Percentiles rank a stretch among this genome's conserved stretches.
Evolutionary conservation across 1,140 invertebrate species (phyloP).

Genomic region (Monochamus saltuarius): DNA sequence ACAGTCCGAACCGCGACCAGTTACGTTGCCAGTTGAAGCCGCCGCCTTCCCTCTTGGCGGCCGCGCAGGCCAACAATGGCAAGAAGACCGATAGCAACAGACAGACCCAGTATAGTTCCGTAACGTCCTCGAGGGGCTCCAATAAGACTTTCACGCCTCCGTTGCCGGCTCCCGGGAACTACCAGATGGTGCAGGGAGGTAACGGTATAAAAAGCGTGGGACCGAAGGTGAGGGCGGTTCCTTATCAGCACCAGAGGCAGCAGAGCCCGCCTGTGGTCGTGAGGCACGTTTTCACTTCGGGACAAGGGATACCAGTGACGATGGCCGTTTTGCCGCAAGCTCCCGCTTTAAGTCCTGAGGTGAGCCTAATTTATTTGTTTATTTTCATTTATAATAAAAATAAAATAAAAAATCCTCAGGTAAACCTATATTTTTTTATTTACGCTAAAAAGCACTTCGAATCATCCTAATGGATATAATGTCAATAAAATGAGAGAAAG

Average conservation of each 20-base stretch:
- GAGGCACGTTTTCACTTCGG: conserved; percentile 59
- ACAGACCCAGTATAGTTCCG: conserved; percentile 40
- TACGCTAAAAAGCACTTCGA: too few relatives aligned
- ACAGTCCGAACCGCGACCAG: conserved; percentile 85
- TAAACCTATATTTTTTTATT: too few relatives aligned
- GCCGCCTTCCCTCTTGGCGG: conserved; percentile 72
- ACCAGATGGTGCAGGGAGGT: conserved; percentile 38
- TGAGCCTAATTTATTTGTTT: conserved; percentile 34
- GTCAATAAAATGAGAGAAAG: too few relatives aligned
- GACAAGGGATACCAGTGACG: conserved; percentile 58
- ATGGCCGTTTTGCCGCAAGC: conserved; percentile 59
- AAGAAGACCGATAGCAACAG: conserved; percentile 43
- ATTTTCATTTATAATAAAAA: conserved; percentile 3
- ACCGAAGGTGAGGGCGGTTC: conserved; percentile 40
- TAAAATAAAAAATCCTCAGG: conserved; percentile 6
- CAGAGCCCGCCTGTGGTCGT: conserved; percentile 57
- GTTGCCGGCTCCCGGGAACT: conserved; percentile 44
- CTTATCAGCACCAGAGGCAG: conserved; percentile 47
- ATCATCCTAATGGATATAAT: too few relatives aligned
- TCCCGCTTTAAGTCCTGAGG: conserved; percentile 47
- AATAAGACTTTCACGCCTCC: conserved; percentile 52
- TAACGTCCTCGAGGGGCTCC: conserved; percentile 43
- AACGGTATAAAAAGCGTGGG: conserved; percentile 46
- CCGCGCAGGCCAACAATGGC: conserved; percentile 45
- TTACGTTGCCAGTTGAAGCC: conserved; percentile 81